Percentiles rank a stretch among this genome's conserved stretches.
Conservation (phyloP, 2,113 vertebrate genomes). For the Sylvilagus bachmani region DNA sequence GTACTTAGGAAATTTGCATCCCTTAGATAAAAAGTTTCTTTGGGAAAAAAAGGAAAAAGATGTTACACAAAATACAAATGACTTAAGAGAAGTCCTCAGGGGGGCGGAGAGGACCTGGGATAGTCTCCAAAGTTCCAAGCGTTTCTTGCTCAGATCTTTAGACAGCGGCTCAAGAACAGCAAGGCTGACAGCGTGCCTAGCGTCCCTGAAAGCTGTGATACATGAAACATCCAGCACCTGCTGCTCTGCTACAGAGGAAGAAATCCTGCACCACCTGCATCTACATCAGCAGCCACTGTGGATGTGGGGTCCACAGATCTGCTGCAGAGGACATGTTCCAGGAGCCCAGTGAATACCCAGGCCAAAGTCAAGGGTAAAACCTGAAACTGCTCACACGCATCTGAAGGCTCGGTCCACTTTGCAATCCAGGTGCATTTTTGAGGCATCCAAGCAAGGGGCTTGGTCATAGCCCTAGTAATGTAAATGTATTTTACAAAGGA, state of each 20-base stretch:
- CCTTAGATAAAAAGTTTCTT: too few species aligned
- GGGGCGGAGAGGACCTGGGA: background rate
- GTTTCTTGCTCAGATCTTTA: background rate
- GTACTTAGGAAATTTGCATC: too few species aligned
- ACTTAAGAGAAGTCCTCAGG: background rate
- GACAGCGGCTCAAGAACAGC: background rate
- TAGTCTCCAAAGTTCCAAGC: background rate
- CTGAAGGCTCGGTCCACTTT: constrained; percentile 1
- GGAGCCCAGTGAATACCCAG: background rate
- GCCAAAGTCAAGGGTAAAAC: background rate
- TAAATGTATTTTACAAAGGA: background rate
- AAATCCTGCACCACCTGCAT: background rate
- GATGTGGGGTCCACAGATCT: background rate
- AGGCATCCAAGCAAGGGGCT: background rate
- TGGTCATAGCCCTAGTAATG: background rate
- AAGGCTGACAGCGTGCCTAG: background rate
- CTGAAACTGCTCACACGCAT: background rate
- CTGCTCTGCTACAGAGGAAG: background rate
- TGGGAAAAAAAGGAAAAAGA: too few species aligned
- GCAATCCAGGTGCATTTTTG: background rate
- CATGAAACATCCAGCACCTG: background rate
- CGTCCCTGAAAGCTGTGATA: background rate
- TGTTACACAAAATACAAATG: background rate
- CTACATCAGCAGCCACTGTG: background rate
- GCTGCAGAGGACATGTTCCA: background rate